Evolutionary conservation across 1,140 invertebrate genomes (phyloP), one percentile per base, ranked within the genome.

Genomic region (Portunus trituberculatus): DNA sequence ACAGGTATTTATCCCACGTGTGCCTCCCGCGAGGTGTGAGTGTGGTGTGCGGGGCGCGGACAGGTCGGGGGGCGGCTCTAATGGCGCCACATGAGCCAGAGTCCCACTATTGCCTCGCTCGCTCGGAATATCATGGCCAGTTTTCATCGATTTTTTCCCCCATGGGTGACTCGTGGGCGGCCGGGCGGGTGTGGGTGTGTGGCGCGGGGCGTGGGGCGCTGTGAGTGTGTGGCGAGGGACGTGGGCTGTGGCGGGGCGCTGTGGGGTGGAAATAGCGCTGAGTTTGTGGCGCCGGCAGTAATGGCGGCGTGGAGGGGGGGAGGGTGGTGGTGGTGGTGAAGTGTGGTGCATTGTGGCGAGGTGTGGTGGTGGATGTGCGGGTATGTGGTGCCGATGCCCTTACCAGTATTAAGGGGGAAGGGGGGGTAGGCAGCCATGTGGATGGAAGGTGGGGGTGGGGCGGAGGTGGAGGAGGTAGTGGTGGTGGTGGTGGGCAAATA

Each of bases 1-100:
- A 95, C 96, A 96, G 94, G 96, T 96, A 96, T 90, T 86, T 96
- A 92, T 46, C 87, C 91, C 91, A 82, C 48, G 14, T 4, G 45
- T 90, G 29, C 45, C 3, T 90, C 28, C 48, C 10, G 14, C 39
- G 28, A 52, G 20, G 28, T 67, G 46, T 93, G 92, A 93, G 46
- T 12, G 29, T 28, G 7, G n/a, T 48, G 6, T 25, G 32, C 20
- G 92, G 52, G 46, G 48, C 46, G 39, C 31, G 20, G 28, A 45
- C 46, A 93, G 48, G 91, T n/a, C 83, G 82, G 83, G n/a, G n/a
- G 29, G 84, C 39, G 32, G 25, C 46, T 6, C 39, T 39, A 86
- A 32, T 31, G 83, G 83, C 3, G 32, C 32, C 39, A 39, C 39
- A 39, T 39, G 39, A 39, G 39, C 39, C 39, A 39, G 39, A 39